Conservation (phyloP, 2,797 vertebrate genomes). For the Arnoldichthys spilopterus region DNA sequence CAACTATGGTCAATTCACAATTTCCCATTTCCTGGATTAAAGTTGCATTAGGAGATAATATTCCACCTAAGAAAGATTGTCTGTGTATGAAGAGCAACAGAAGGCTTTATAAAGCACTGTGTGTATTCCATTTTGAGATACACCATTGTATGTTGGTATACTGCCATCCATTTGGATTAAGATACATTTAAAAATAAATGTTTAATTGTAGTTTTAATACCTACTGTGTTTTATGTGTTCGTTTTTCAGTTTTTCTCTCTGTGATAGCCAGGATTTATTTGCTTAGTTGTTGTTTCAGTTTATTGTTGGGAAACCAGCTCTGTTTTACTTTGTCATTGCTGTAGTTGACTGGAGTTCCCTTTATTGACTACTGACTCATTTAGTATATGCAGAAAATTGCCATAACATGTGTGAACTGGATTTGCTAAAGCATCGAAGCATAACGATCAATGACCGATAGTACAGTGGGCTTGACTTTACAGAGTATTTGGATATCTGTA, state of each 20-base stretch:
- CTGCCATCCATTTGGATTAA: background rate
- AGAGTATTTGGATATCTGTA: slow-evolving; percentile 13
- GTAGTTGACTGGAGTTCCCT: background rate
- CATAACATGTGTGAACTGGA: background rate
- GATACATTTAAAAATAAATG: background rate
- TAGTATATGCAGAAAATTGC: background rate
- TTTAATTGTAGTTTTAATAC: slow-evolving; percentile 4
- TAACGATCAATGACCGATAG: background rate
- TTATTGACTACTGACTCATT: background rate
- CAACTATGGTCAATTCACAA: background rate
- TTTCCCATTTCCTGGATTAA: background rate
- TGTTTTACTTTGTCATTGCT: background rate
- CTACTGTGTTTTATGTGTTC: background rate
- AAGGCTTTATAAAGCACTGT: background rate
- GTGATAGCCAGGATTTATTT: background rate
- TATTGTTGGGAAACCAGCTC: background rate
- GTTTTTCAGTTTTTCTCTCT: background rate
- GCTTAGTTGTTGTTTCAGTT: background rate
- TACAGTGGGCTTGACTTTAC: background rate
- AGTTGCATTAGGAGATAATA: background rate
- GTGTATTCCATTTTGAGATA: slow-evolving; percentile 25
- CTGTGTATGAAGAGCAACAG: background rate
- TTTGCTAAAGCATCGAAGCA: background rate
- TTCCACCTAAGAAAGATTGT: background rate
- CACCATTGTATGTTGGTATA: slow-evolving; percentile 12